Conservation (phyloP, 1,140 invertebrate genomes). For the Euglossa dilemma region DNA sequence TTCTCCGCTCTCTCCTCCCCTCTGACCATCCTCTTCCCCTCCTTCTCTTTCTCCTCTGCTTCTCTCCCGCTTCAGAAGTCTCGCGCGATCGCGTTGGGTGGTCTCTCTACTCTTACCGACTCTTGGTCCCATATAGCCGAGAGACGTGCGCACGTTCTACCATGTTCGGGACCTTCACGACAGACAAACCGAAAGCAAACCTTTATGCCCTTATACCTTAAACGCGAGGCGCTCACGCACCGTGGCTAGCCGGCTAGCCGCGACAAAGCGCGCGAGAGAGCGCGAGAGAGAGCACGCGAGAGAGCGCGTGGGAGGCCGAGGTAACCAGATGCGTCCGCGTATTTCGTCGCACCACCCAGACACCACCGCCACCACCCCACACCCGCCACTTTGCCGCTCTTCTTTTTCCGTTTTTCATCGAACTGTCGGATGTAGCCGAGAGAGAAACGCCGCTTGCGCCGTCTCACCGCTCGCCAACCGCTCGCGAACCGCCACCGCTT, state of each 20-base stretch:
- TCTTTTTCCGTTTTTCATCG: slow-evolving; percentile 12
- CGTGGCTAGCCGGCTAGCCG: slow-evolving; percentile 3
- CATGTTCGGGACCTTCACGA: slow-evolving; percentile 66
- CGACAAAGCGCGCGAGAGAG: slow-evolving; percentile 45
- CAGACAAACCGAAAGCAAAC: slow-evolving; percentile 62
- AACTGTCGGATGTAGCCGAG: not conserved
- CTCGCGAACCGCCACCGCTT: too few species aligned
- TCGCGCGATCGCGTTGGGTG: slow-evolving; percentile 82
- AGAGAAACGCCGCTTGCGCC: not conserved
- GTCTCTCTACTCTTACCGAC: slow-evolving; percentile 80
- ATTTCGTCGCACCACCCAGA: slow-evolving; percentile 33
- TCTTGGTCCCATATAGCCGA: slow-evolving; percentile 72
- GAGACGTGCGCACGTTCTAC: slow-evolving; percentile 68
- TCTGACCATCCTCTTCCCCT: slow-evolving; percentile 12
- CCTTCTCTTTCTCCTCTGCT: slow-evolving; percentile 36
- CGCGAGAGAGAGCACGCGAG: slow-evolving; percentile 56
- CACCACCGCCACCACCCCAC: too few species aligned
- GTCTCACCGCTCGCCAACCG: not conserved
- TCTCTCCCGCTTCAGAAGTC: slow-evolving; percentile 67
- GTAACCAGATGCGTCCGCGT: slow-evolving; percentile 44
- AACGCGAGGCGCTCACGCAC: slow-evolving; percentile 48
- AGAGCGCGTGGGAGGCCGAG: slow-evolving; percentile 49
- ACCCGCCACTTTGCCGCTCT: not conserved
- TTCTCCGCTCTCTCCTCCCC: slow-evolving; percentile 3
- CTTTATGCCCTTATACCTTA: slow-evolving; percentile 69